Conservation (phyloP, 2,113 vertebrate species). For the Trogon melanurus region DNA sequence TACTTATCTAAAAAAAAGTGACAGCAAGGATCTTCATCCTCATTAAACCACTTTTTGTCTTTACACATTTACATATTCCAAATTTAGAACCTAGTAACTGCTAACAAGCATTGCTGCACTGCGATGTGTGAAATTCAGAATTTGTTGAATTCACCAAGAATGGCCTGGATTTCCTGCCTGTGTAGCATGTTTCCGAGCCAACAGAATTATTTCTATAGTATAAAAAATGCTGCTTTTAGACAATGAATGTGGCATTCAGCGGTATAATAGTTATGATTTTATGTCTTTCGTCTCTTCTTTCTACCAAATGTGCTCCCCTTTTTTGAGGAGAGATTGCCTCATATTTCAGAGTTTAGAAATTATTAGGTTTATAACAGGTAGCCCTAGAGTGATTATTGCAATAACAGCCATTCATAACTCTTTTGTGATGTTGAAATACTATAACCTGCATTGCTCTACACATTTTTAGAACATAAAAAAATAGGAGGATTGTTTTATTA, state of each 20-base stretch:
- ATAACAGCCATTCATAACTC: background rate
- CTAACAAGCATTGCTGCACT: background rate
- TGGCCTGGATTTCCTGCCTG: background rate
- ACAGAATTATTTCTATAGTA: background rate
- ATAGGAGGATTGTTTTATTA: background rate
- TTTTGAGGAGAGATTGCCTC: background rate
- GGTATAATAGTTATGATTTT: background rate
- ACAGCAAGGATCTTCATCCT: constrained; percentile 5
- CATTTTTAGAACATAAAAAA: background rate
- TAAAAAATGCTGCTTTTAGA: background rate
- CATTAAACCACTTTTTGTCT: constrained; percentile 21
- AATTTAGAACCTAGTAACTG: constrained; percentile 39
- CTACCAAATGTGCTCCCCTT: background rate
- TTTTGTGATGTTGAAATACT: background rate
- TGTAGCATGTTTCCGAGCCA: background rate
- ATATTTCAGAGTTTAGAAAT: background rate
- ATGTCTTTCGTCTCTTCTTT: background rate
- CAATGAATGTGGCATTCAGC: background rate
- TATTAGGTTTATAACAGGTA: background rate
- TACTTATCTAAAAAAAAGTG: background rate
- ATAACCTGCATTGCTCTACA: background rate
- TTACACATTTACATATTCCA: constrained; percentile 33
- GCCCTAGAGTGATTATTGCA: background rate
- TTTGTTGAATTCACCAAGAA: background rate
- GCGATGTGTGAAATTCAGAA: background rate